Conservation (phyloP, 2,113 vertebrate genomes). For the Peucedramus taeniatus region DNA sequence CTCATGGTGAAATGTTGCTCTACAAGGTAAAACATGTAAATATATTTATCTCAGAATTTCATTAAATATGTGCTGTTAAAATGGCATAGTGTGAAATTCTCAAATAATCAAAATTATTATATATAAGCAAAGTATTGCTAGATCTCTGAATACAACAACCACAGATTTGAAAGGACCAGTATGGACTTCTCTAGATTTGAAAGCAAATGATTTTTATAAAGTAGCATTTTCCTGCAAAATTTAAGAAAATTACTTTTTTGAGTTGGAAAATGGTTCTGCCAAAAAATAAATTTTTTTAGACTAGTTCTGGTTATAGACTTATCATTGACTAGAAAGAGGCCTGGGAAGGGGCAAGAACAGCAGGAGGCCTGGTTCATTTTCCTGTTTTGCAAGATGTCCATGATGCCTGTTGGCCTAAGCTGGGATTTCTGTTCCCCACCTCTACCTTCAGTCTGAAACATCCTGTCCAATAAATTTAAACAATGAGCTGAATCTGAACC, state of each 20-base stretch:
- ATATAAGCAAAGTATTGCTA: neutral
- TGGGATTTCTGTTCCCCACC: neutral
- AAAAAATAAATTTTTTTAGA: neutral
- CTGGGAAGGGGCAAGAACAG: neutral
- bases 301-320: neutral
- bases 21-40: neutral
- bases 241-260: neutral
- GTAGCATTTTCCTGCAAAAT: fast-evolving
- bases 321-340: neutral
- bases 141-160: neutral
- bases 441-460: neutral
- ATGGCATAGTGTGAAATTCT: neutral
- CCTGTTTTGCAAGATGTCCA: neutral
- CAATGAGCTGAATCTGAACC: neutral
- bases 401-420: neutral
- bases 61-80: neutral
- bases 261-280: neutral
- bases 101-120: neutral
- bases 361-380: neutral
- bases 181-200: neutral
- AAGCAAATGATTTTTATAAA: neutral
- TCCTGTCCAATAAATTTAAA: slow-evolving; percentile 6
- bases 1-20: neutral
- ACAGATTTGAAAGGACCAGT: neutral
- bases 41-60: neutral